Conservation (phyloP, 2,797 vertebrate species). For the Sebastes miniatus region DNA sequence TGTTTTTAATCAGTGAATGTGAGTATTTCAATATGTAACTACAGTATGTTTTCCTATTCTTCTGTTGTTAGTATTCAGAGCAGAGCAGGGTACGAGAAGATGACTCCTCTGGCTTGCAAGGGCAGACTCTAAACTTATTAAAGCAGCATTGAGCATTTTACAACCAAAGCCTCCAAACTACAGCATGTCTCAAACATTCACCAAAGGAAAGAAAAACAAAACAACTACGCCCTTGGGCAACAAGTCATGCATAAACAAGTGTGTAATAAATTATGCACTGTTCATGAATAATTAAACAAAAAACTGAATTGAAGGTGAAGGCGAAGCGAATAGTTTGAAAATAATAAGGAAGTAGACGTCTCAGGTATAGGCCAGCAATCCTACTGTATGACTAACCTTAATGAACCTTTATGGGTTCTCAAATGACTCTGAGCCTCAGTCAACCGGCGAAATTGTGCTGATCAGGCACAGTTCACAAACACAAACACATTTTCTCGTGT, state of each 20-base stretch:
- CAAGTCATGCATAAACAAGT: constrained; percentile 73
- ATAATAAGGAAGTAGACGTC: constrained; percentile 43
- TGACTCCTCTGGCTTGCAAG: constrained; percentile 11
- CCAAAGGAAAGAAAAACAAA: constrained; percentile 63
- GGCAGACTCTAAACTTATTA: constrained; percentile 24
- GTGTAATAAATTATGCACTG: constrained; percentile 70
- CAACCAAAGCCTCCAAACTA: constrained; percentile 43
- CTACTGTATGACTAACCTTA: constrained; percentile 8
- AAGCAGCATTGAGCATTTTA: constrained; percentile 36
- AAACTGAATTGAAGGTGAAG: constrained; percentile 65
- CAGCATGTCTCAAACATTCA: constrained; percentile 47
- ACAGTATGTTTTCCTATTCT: background rate
- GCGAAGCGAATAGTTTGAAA: constrained; percentile 34
- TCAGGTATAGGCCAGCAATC: background rate
- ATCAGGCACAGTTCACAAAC: background rate
- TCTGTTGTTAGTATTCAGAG: constrained; percentile 9
- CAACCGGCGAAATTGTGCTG: background rate
- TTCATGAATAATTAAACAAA: constrained; percentile 73
- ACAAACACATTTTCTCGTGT: background rate
- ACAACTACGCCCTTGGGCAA: constrained; percentile 61
- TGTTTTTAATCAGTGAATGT: constrained; percentile 12
- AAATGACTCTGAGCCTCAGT: constrained; percentile 3
- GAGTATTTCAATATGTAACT: background rate
- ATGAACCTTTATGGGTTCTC: constrained; percentile 13
- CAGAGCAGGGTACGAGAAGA: background rate